A percentile compares a stretch with the other conserved stretches of the same genome.
phyloP scores from a whole-genome alignment of 2,888 invertebrate genomes.

The Zygaena filipendulae region DNA sequence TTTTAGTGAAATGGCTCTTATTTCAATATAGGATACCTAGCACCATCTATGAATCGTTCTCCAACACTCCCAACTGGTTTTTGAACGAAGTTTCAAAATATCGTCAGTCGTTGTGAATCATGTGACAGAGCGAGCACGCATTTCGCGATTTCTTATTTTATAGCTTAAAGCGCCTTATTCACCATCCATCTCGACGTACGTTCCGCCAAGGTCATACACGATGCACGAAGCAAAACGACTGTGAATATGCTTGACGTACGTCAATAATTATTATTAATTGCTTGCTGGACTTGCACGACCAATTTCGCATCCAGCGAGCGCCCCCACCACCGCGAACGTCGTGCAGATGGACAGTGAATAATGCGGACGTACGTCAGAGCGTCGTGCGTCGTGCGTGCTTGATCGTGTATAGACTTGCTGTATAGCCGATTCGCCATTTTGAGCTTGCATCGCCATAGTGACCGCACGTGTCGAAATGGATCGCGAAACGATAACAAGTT shows the following conservation, averaged over 20 bases:
- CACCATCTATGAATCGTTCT: too few relatives aligned
- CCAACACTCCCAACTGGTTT: too few relatives aligned
- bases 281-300: conserved; percentile 8
- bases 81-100: too few relatives aligned
- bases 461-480: conserved; percentile 5
- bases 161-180: too few relatives aligned
- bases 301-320: conserved; percentile 7
- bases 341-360: conserved; percentile 8
- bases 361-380: conserved; percentile 9
- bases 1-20: too few relatives aligned
- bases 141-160: too few relatives aligned
- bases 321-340: conserved; percentile 7
- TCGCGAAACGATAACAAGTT: conserved; percentile 4
- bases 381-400: conserved; percentile 7
- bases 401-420: conserved; percentile 7
- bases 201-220: too few relatives aligned
- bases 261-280: conserved; percentile 9
- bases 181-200: too few relatives aligned
- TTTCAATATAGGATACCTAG: too few relatives aligned
- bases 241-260: conserved; percentile 8
- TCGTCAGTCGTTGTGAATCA: too few relatives aligned
- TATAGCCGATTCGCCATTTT: conserved; percentile 5
- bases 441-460: conserved; percentile 3
- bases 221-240: conserved; percentile 5
- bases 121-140: too few relatives aligned